Evolutionary conservation across 2,797 vertebrate species (phyloP).

Genomic region (Alectoris magna): DNA sequence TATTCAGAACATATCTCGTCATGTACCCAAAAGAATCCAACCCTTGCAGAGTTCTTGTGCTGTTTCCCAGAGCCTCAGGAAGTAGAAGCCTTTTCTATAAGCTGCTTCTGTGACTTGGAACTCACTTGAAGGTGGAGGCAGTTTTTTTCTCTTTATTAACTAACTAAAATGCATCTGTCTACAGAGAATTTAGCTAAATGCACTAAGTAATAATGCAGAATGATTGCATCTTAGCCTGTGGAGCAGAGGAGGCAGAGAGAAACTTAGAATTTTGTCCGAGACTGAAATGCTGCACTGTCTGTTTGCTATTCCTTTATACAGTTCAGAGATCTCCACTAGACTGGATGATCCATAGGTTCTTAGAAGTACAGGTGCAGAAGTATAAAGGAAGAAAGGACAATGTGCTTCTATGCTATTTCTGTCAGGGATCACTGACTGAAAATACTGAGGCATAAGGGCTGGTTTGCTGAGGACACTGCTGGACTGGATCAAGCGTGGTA

Average conservation of each 20-base stretch:
- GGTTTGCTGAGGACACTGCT: neutral
- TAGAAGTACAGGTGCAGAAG: neutral
- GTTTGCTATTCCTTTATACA: neutral
- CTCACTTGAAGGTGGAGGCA: neutral
- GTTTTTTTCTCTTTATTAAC: neutral
- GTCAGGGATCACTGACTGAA: neutral
- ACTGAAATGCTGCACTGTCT: neutral
- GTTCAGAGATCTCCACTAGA: neutral
- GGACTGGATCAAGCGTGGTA: neutral
- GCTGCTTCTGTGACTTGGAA: conserved; percentile 33
- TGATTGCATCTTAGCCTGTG: neutral
- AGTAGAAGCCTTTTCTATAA: neutral
- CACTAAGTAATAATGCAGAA: neutral
- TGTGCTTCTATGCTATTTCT: neutral
- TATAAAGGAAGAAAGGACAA: neutral
- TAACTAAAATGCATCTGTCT: conserved; percentile 9
- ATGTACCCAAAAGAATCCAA: neutral
- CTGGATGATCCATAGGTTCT: neutral
- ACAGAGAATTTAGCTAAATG: neutral
- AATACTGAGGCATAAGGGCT: neutral
- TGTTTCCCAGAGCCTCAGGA: conserved; percentile 1
- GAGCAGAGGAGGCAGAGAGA: neutral
- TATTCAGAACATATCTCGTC: neutral
- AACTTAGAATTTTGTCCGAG: neutral
- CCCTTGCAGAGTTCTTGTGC: neutral